Base-by-base conservation (phyloP, 2,888 invertebrate species). In the Notodonta ziczac region DNA sequence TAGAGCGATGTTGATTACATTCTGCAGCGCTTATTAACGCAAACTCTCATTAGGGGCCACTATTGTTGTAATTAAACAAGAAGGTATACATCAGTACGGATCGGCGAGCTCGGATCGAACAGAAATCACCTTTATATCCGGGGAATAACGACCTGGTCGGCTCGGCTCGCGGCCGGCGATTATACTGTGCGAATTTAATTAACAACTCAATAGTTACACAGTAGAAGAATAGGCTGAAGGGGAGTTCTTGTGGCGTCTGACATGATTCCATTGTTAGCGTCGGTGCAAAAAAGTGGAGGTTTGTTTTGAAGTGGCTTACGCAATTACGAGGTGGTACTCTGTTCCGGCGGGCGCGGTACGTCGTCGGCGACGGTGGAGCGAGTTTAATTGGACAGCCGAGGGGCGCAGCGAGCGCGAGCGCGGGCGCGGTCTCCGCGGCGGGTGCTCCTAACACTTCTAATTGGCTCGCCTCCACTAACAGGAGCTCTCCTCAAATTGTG, bases 21-120 rank as follows among this genome's bases (percentile, higher is more conserved):
- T 93, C 90, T 92, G 90, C 88, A 89, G 91, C 87, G 89, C 92
- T 93, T 93, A 93, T 93, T 93, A 93, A 89, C 89, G 90, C 91
- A 91, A 91, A 91, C 88, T 91, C 93, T 93, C 92, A 92, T 93
- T 93, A 93, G 91, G 88, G 89, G 86, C 88, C 87, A 92, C 93
- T 93, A 93, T 93, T 93, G 93, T 93, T 93, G 91, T 92, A 93
- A 93, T 93, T 93, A 91, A 93, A 92, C 91, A 90, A 90, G 89
- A 87, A 86, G 85, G 86, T 85, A 24, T 24, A 87, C 85, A 85
- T 84, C 85, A 82, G 83, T 83, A 83, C 82, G 78, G 81, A 79
- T 81, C 79, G 80, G 68, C 66, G 74, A 76, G 75, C 66, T 65
- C 57, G 64, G 65, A 69, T 76, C 76, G 73, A 67, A 69, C 81